Base-by-base conservation (phyloP, 2,797 vertebrate genomes). In the Schizopygopsis malacanthus region DNA sequence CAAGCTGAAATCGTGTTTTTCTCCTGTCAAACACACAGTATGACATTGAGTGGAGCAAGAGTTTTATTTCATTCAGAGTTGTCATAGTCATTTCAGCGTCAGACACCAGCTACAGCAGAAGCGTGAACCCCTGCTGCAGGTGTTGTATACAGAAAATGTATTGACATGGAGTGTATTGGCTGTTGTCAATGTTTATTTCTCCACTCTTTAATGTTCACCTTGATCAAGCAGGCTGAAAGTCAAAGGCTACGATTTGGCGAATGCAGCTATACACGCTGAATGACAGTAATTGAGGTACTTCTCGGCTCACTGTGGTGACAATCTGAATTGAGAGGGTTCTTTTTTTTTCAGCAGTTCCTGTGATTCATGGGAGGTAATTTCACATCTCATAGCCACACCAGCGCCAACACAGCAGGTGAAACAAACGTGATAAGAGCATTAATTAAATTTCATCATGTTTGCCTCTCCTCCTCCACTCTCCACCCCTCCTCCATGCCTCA, bases 401-500 rank as follows among this genome's bases (percentile, higher is more conserved):
- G 83, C 47, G 65, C 70, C 45, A 47, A 79, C 88, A 56, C 82
- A 86, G 88, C 88, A 88, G 87, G 81, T 86, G 86, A 90, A 85
- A 89, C 77, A 86, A 89, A 90, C 72, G 87, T 84, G 87, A 88
- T 89, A 90, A 87, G 80, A 84, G 81, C 82, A 85, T 91, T 87
- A 89, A 91, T 90, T 90, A 85, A 84, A 87, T 87, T 85, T 89
- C 85, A 87, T 77, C 78, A 86, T 83, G 75, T 81, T 80, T 70
- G 61, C 78, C 28, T 78, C 47, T 70, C 41, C 65, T 85, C 77
- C 63, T 82, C 69, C 2, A 16, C 80, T 22, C 59, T 75, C 39
- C 70, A n/a, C n/a, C 56, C 71, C 56, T 59, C 71, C 84, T 50
- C n/a, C 54, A 65, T 28, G 54, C 52, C 79, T 87, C 86, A 84